Evolutionary conservation across 2,888 invertebrate species (phyloP), one percentile per base, ranked within the genome.

Genomic region (Conops quadrifasciatus): DNA sequence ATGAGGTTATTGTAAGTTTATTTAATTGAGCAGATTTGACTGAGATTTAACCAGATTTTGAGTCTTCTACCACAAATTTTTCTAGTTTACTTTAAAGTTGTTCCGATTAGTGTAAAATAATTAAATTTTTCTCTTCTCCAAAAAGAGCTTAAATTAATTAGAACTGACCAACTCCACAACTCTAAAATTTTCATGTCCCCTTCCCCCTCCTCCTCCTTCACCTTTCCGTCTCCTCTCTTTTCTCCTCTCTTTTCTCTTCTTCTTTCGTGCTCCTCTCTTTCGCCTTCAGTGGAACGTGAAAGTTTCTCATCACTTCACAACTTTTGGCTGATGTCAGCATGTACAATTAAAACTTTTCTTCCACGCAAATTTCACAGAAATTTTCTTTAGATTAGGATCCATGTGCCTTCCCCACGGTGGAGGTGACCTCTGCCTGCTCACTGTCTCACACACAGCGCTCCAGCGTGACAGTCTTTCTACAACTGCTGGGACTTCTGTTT

Each of bases 221-320:
- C 43, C 43, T 21, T n/a, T 9, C 43, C 24, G 24, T 19, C 5
- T 24, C 21, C 13, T 24, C n/a, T 70, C 26, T 70, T 67, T 72
- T 72, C 65, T 58, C 64, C 60, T 36, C 63, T 69, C 19, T 28
- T 7, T 36, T 36, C n/a, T 24, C 58, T 59, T 59, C 26, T 28
- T 13, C 19, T 36, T 30, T n/a, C 30, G n/a, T 21, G 26, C 56
- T 3, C 56, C 24, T 49, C 49, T n/a, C 49, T 49, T n/a, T 49
- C 3, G 49, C 49, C 2, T n/a, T 49, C 78, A 70, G 51, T 53
- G 65, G 58, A 65, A 63, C 19, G 67, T 75, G 58, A 13, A 58
- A 58, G 58, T 58, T 58, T 58, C 58, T 58, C 58, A 58, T 26
- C 58, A 58, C 58, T 58, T 58, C 58, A 58, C 28, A 58, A 58